Evolutionary conservation across 2,888 invertebrate species (phyloP).

Genomic region (Andrena bicolor): DNA sequence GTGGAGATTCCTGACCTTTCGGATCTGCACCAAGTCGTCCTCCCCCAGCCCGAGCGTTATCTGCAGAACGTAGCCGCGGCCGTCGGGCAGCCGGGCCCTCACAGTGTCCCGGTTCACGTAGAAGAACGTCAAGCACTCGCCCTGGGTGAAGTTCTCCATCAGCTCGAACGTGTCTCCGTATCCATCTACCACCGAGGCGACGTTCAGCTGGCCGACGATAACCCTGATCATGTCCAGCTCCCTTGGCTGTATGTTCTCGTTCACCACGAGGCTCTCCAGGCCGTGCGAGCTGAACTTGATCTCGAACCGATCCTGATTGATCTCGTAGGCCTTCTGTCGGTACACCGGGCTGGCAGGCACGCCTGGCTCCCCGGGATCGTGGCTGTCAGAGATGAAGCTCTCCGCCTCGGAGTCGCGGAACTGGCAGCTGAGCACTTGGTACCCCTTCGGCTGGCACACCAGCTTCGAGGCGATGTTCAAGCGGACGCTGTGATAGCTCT

Average conservation of each 20-base stretch:
- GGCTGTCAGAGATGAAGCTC: constrained; percentile 64
- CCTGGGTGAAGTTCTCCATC: constrained; percentile 73
- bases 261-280: constrained; percentile 70
- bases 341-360: constrained; percentile 18
- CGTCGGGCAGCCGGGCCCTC: not conserved
- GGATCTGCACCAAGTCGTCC: constrained; percentile 64
- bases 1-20: constrained; percentile 65
- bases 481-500: constrained; percentile 40
- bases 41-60: constrained; percentile 57
- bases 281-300: constrained; percentile 72
- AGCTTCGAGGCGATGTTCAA: constrained; percentile 69
- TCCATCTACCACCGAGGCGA: constrained; percentile 63
- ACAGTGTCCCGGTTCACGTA: constrained; percentile 49
- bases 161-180: constrained; percentile 62
- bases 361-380: constrained; percentile 30
- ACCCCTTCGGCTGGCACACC: constrained; percentile 66
- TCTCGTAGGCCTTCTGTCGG: constrained; percentile 60
- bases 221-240: constrained; percentile 71
- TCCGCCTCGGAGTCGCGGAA: constrained; percentile 72
- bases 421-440: constrained; percentile 56
- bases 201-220: constrained; percentile 71
- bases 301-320: constrained; percentile 72
- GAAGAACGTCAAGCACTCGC: constrained; percentile 71
- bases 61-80: constrained; percentile 30
- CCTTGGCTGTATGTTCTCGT: constrained; percentile 63